Conservation (phyloP, 1,140 invertebrate species). For the Neotoxoptera formosana region DNA sequence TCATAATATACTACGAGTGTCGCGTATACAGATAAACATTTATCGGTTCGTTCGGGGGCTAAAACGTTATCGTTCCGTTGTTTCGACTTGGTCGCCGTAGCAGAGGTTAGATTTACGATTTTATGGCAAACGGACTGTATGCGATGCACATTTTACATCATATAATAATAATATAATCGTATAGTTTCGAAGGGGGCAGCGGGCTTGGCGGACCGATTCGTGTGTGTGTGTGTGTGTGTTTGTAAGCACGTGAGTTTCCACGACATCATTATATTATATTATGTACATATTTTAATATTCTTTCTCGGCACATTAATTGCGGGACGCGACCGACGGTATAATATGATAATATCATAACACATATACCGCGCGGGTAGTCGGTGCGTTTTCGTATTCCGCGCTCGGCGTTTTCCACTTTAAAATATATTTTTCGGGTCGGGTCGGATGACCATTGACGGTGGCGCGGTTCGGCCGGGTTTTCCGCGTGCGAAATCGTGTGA, state of each 20-base stretch:
- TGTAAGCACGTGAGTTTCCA: too few species aligned
- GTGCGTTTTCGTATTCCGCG: conserved; percentile 8
- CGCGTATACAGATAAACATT: not conserved
- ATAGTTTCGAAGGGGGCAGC: too few species aligned
- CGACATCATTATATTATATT: not conserved
- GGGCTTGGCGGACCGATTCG: too few species aligned
- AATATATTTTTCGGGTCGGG: not conserved
- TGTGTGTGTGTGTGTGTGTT: too few species aligned
- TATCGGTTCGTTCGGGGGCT: not conserved
- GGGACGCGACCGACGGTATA: not conserved
- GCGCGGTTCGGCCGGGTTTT: too few species aligned
- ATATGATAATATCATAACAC: too few species aligned
- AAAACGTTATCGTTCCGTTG: not conserved
- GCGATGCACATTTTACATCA: not conserved
- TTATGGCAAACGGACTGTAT: not conserved
- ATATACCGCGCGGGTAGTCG: too few species aligned
- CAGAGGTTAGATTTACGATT: not conserved
- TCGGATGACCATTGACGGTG: not conserved
- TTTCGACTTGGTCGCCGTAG: not conserved
- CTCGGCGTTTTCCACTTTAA: not conserved
- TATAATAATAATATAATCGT: too few species aligned
- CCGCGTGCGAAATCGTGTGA: not conserved
- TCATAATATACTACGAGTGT: not conserved
- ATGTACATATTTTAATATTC: not conserved
- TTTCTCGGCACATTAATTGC: not conserved